Conservation (phyloP, 2,888 invertebrate species). For the Nomada fucata region DNA sequence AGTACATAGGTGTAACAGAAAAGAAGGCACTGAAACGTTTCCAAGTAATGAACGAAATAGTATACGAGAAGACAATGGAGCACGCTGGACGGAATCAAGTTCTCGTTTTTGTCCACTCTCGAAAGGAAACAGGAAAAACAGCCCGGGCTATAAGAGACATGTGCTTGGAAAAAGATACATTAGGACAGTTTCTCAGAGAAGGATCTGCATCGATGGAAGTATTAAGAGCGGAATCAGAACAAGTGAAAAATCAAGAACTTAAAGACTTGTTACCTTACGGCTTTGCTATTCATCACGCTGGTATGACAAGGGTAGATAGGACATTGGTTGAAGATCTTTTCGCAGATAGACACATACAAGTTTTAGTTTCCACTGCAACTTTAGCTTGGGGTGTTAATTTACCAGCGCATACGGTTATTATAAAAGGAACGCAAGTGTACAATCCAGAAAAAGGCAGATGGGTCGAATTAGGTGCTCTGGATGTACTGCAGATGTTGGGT, state of each 20-base stretch:
- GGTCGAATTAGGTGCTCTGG: constrained; percentile 98
- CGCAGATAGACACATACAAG: constrained; percentile 98
- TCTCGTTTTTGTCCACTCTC: constrained; percentile 98
- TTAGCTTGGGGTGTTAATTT: constrained; percentile 99
- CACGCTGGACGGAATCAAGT: constrained; percentile 99
- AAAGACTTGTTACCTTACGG: constrained; percentile 98
- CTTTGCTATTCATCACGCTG: constrained; percentile 99
- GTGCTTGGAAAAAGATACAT: constrained; percentile 98
- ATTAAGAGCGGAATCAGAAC: constrained; percentile 97
- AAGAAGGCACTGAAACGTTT: constrained; percentile 99
- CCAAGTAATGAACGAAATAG: constrained; percentile 99
- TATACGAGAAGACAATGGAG: constrained; percentile 99
- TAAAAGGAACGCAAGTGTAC: constrained; percentile 99
- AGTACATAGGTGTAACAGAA: constrained; percentile 99
- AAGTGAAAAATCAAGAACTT: constrained; percentile 97
- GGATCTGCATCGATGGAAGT: constrained; percentile 99
- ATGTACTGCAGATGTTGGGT: constrained; percentile 99
- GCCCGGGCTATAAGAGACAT: constrained; percentile 97
- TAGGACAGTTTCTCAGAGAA: constrained; percentile 97
- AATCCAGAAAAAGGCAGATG: constrained; percentile 99
- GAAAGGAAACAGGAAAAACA: constrained; percentile 99
- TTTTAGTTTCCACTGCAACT: constrained; percentile 98
- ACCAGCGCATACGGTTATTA: constrained; percentile 99
- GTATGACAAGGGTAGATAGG: constrained; percentile 99
- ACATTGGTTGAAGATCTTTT: constrained; percentile 99